A percentile compares a stretch with the other conserved stretches of the same genome.
Evolutionary conservation across 2,113 vertebrate genomes (phyloP).

Genomic region (Saimiri boliviensis): DNA sequence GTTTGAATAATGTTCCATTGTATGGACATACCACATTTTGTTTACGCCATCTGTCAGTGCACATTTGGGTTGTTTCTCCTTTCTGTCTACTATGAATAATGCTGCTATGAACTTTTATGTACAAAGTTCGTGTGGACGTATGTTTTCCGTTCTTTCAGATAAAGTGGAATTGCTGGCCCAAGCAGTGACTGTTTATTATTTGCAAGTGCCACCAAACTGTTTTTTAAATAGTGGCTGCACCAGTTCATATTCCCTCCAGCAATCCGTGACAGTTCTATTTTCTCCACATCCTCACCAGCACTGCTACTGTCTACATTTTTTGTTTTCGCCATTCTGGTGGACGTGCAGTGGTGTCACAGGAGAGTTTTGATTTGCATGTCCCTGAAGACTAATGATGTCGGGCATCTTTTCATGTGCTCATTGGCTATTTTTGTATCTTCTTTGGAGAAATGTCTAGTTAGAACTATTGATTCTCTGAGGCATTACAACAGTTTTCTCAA

Average conservation of each 20-base stretch:
- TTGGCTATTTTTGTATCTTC: not conserved
- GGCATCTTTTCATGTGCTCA: not conserved
- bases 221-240: not conserved
- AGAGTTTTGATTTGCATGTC: not conserved
- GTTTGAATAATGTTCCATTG: too few relatives aligned
- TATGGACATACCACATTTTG: not conserved
- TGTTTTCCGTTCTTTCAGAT: not conserved
- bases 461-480: not conserved
- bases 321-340: not conserved
- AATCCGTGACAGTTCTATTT: fast-evolving
- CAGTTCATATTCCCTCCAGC: not conserved
- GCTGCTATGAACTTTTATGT: not conserved
- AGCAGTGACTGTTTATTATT: not conserved
- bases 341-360: not conserved
- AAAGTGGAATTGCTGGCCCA: not conserved
- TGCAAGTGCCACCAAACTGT: not conserved
- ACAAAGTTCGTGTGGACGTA: not conserved
- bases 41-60: not conserved
- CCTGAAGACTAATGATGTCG: not conserved
- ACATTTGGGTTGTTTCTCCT: not conserved
- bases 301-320: not conserved
- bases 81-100: not conserved
- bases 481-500: not conserved
- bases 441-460: not conserved
- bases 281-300: not conserved